Percentiles rank a stretch among this genome's conserved stretches.
Evolutionary conservation across 2,113 vertebrate species (phyloP).

Genomic region (Oryzias curvinotus): DNA sequence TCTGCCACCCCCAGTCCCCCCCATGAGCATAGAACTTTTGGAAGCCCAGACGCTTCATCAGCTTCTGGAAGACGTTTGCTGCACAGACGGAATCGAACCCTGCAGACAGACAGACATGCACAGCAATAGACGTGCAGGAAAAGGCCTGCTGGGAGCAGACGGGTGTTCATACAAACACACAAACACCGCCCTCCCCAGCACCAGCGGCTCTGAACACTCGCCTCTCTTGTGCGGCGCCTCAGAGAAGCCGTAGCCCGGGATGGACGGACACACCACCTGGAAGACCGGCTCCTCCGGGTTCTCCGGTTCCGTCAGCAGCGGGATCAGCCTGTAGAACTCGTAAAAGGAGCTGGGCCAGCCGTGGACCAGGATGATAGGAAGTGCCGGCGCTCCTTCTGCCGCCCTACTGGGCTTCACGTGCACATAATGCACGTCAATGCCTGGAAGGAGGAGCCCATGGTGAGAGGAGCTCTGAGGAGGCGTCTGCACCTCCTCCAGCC

Average conservation of each 20-base stretch:
- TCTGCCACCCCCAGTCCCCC: conserved; percentile 85
- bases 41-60: conserved; percentile 88
- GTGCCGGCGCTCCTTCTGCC: conserved; percentile 60
- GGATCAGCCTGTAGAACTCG: conserved; percentile 86
- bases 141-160: background rate
- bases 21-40: conserved; percentile 85
- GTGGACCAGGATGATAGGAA: conserved; percentile 86
- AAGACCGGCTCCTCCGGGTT: conserved; percentile 71
- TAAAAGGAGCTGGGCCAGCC: conserved; percentile 91
- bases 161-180: background rate
- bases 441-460: conserved; percentile 55
- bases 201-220: conserved; percentile 10
- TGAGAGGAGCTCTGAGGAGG: background rate
- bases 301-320: conserved; percentile 79
- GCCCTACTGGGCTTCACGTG: conserved; percentile 80
- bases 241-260: conserved; percentile 90
- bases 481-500: background rate
- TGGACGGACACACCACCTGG: conserved; percentile 89
- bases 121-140: background rate
- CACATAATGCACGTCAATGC: conserved; percentile 85
- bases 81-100: conserved; percentile 80
- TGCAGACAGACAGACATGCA: conserved; percentile 32
- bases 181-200: background rate
- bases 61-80: conserved; percentile 85
- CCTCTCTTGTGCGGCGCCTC: conserved; percentile 83